phyloP scores from a whole-genome alignment of 2,113 vertebrate species.

The Oplegnathus fasciatus region DNA sequence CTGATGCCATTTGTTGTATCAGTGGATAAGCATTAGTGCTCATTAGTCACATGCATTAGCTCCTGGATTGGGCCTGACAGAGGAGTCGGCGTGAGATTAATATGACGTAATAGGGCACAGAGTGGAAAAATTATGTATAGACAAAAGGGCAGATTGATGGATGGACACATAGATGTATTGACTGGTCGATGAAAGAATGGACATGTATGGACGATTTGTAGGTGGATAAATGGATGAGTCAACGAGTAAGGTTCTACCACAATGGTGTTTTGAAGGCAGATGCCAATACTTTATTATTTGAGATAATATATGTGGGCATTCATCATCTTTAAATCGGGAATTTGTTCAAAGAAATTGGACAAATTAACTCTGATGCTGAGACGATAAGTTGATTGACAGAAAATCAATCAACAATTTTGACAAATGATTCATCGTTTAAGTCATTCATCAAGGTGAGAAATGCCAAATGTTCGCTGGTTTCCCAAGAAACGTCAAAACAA shows the following conservation, averaged over 20 bases:
- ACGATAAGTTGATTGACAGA: background rate
- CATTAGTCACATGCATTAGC: conserved; percentile 78
- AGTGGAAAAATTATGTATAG: conserved; percentile 10
- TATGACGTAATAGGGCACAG: background rate
- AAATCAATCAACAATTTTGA: background rate
- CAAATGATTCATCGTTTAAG: background rate
- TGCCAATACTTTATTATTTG: background rate
- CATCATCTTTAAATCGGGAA: background rate
- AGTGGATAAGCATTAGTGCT: conserved; percentile 76
- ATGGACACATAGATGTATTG: conserved; percentile 24
- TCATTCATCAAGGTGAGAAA: background rate
- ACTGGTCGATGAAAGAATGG: background rate
- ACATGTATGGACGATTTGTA: conserved; percentile 4
- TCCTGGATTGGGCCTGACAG: conserved; percentile 68
- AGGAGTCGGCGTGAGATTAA: conserved; percentile 56
- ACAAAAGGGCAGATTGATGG: background rate
- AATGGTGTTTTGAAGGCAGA: background rate
- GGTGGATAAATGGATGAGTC: background rate
- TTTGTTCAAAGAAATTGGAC: background rate
- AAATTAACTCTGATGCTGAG: background rate
- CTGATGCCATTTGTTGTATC: conserved; percentile 78
- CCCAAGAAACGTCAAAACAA: background rate
- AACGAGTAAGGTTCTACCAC: background rate
- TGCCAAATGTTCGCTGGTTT: background rate
- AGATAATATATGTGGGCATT: background rate